Percentiles rank a stretch among this genome's conserved stretches.
Evolutionary conservation across 2,797 vertebrate genomes (phyloP).

Genomic region (Caiman crocodilus): DNA sequence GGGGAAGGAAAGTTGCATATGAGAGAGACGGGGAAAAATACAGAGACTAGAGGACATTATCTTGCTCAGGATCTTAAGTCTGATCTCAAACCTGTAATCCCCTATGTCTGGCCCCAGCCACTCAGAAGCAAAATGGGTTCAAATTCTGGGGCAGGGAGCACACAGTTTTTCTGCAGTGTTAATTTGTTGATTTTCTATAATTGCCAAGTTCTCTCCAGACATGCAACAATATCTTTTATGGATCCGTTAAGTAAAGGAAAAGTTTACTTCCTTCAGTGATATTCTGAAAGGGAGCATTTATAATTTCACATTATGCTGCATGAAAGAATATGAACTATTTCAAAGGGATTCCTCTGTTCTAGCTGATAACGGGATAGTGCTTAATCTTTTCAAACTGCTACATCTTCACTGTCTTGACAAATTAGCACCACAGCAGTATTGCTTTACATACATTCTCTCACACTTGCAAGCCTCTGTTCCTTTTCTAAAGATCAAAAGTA

Average conservation of each 20-base stretch:
- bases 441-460: neutral
- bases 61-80: neutral
- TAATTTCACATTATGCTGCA: neutral
- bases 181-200: neutral
- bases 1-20: neutral
- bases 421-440: neutral
- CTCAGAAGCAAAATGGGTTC: fast-evolving
- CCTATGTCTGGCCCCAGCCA: neutral
- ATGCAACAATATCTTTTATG: neutral
- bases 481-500: neutral
- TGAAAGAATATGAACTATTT: neutral
- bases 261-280: neutral
- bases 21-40: neutral
- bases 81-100: neutral
- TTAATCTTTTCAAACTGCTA: neutral
- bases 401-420: neutral
- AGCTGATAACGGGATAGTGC: fast-evolving
- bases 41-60: neutral
- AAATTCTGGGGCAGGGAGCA: neutral
- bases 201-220: neutral
- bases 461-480: neutral
- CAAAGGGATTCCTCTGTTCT: neutral
- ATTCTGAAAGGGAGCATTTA: neutral
- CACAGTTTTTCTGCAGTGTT: neutral
- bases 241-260: neutral